Percentiles rank a stretch among this genome's conserved stretches.
phyloP scores from a whole-genome alignment of 2,888 invertebrate species.

The Drosophila atripex region DNA sequence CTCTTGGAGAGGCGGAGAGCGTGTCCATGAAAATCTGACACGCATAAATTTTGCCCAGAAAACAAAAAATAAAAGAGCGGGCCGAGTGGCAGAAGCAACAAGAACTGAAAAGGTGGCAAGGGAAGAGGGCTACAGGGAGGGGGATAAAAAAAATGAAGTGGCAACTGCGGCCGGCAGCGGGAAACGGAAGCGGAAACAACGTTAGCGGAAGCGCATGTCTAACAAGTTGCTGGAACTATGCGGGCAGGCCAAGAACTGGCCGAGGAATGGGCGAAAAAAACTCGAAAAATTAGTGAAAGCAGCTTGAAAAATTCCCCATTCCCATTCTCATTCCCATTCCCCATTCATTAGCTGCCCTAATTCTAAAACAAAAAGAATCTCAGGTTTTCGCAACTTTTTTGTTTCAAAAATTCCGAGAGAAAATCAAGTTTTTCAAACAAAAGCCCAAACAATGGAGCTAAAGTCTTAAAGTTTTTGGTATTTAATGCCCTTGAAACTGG shows the following conservation, averaged over 20 bases:
- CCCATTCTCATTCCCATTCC: too few relatives aligned
- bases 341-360: neutral
- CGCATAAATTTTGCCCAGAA: slow-evolving; percentile 63
- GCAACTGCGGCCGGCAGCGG: slow-evolving; percentile 45
- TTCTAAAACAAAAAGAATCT: too few relatives aligned
- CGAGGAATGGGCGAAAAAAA: slow-evolving; percentile 49
- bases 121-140: slow-evolving; percentile 1
- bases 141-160: slow-evolving; percentile 34
- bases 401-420: neutral
- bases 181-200: slow-evolving; percentile 70
- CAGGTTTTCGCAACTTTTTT: neutral
- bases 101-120: neutral
- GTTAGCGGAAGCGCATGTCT: slow-evolving; percentile 74
- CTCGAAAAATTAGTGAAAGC: slow-evolving; percentile 23
- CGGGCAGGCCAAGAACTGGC: slow-evolving; percentile 35
- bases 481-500: too few relatives aligned
- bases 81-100: neutral
- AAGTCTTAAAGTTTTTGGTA: too few relatives aligned
- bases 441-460: neutral
- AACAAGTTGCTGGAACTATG: slow-evolving; percentile 70
- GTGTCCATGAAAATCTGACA: slow-evolving; percentile 75
- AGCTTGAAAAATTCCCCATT: too few relatives aligned
- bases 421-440: neutral
- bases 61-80: slow-evolving; percentile 3
- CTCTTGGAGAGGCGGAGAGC: slow-evolving; percentile 15